Evolutionary conservation across 2,888 invertebrate genomes (phyloP).

Genomic region (Atethmia centrago): DNA sequence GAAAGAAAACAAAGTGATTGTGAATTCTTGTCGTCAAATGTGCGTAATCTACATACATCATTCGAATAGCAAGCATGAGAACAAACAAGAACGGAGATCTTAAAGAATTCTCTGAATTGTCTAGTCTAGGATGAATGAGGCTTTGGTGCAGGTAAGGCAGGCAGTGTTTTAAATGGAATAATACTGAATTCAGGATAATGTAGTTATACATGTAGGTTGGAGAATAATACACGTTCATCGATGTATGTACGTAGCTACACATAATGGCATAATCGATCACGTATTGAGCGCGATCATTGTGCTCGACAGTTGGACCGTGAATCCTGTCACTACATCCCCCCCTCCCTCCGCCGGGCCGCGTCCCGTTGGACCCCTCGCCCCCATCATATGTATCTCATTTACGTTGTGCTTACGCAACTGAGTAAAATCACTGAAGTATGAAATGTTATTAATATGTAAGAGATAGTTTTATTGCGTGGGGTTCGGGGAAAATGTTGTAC

Average conservation of each 20-base stretch:
- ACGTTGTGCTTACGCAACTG: slow-evolving; percentile 88
- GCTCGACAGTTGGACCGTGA: slow-evolving; percentile 88
- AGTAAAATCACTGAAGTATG: slow-evolving; percentile 84
- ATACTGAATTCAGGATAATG: slow-evolving; percentile 40
- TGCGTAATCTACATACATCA: slow-evolving; percentile 17
- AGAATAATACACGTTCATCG: slow-evolving; percentile 58
- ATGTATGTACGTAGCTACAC: slow-evolving; percentile 74
- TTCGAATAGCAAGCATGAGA: slow-evolving; percentile 16
- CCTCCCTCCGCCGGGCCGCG: slow-evolving; percentile 54
- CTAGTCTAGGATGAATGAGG: neutral
- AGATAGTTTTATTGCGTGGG: slow-evolving; percentile 53
- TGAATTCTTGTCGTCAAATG: slow-evolving; percentile 31
- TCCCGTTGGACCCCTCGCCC: slow-evolving; percentile 71
- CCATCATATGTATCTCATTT: slow-evolving; percentile 88
- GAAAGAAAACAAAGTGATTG: slow-evolving; percentile 13
- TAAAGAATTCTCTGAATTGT: slow-evolving; percentile 8
- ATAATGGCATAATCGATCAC: slow-evolving; percentile 89
- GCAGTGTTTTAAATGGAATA: slow-evolving; percentile 36
- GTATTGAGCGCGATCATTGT: slow-evolving; percentile 89
- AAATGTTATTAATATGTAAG: slow-evolving; percentile 81
- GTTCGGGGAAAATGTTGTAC: slow-evolving; percentile 5
- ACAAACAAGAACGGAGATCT: slow-evolving; percentile 17
- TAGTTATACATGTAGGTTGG: slow-evolving; percentile 50
- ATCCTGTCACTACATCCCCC: slow-evolving; percentile 87
- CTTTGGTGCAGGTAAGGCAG: slow-evolving; percentile 1